Evolutionary conservation across 2,888 invertebrate genomes (phyloP).

Genomic region (Tetragonula carbonaria): DNA sequence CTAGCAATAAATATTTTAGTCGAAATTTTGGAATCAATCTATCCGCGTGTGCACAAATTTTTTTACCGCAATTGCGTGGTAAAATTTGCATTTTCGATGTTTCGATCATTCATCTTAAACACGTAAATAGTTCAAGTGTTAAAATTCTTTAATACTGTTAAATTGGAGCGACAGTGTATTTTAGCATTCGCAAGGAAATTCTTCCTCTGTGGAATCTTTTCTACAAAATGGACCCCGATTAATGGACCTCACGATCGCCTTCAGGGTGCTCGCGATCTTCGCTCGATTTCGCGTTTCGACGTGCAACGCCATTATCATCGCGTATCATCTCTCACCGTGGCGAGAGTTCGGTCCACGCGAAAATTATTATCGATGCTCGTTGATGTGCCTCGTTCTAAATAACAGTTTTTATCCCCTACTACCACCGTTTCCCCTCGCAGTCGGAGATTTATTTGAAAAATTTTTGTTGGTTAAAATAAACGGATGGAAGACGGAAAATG

Average conservation of each 20-base stretch:
- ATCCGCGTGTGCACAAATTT: too few relatives aligned
- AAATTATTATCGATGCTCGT: constrained; percentile 65
- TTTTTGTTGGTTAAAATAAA: constrained; percentile 16
- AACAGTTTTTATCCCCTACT: constrained; percentile 61
- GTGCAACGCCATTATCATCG: constrained; percentile 41
- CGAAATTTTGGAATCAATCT: too few relatives aligned
- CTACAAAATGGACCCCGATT: not conserved
- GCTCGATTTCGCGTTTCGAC: constrained; percentile 21
- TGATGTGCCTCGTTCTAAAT: constrained; percentile 59
- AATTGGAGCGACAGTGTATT: not conserved
- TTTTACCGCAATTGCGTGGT: too few relatives aligned
- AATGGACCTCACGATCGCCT: constrained; percentile 3
- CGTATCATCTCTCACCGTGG: constrained; percentile 45
- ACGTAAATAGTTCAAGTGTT: too few relatives aligned
- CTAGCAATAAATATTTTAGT: too few relatives aligned
- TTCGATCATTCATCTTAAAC: too few relatives aligned
- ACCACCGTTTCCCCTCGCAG: constrained; percentile 52
- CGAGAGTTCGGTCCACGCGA: constrained; percentile 41
- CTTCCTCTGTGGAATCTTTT: not conserved
- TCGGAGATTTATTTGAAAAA: constrained; percentile 70
- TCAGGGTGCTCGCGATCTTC: not conserved
- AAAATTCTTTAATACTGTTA: too few relatives aligned
- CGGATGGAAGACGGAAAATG: not conserved
- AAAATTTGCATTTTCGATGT: too few relatives aligned
- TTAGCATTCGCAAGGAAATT: not conserved